Percentiles rank a stretch among this genome's conserved stretches.
These are phyloP conservation scores for Slavum lentiscoides DNA, from an alignment of 2,888 invertebrate genomes.

Conservation along the genomic window DNA sequence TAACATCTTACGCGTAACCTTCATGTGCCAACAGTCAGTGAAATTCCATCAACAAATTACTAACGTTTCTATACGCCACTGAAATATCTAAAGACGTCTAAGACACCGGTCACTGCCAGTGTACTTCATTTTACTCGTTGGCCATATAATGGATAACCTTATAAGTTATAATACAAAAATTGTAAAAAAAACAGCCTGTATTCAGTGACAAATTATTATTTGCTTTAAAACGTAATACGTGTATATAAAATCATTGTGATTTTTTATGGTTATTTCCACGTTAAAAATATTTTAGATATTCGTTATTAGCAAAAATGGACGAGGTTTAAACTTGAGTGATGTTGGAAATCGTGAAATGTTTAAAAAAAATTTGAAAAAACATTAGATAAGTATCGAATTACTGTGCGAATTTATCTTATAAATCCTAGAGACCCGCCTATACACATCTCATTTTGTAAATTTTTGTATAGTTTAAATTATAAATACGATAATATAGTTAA, in stretches of 20 bases:
- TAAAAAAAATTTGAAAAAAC: too few species aligned
- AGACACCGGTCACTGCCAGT: conserved; percentile 9
- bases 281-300: background rate
- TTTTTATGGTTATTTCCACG: conserved; percentile 17
- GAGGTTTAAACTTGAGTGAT: too few species aligned
- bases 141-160: conserved; percentile 35
- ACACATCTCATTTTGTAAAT: too few species aligned
- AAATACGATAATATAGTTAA: too few species aligned
- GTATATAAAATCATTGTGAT: background rate
- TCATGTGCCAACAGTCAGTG: conserved; percentile 50
- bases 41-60: conserved; percentile 43
- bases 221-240: conserved; percentile 24
- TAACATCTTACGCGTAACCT: conserved; percentile 43
- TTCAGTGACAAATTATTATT: conserved; percentile 23
- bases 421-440: too few species aligned
- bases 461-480: too few species aligned
- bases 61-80: conserved; percentile 34
- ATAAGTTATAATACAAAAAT: conserved; percentile 40
- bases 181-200: conserved; percentile 17
- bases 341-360: too few species aligned
- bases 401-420: too few species aligned
- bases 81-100: background rate
- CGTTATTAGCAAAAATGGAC: background rate
- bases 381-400: background rate
- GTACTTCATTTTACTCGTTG: conserved; percentile 25